These are phyloP conservation scores for Chamaetylas fuelleborni DNA, from an alignment of 2,113 vertebrate genomes.

Conservation along the genomic window DNA sequence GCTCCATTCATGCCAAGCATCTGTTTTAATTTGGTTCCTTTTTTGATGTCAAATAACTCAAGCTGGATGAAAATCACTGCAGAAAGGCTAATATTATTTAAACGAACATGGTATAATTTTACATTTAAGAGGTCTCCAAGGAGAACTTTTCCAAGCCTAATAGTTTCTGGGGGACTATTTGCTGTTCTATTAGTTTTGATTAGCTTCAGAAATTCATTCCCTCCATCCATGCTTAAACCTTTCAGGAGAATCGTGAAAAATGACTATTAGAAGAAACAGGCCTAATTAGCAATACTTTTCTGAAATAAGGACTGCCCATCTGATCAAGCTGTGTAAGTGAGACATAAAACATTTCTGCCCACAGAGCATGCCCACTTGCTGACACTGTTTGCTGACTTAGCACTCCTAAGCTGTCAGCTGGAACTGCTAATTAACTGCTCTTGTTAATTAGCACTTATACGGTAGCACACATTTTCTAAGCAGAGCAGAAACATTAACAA, in stretches of 20 bases:
- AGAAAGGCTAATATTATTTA: not conserved
- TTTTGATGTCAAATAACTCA: conserved; percentile 29
- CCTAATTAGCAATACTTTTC: not conserved
- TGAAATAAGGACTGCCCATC: not conserved
- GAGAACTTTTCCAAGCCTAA: not conserved
- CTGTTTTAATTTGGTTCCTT: conserved; percentile 50
- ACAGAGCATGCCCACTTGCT: not conserved
- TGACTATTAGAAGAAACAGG: not conserved
- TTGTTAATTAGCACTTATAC: not conserved
- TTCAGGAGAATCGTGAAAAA: not conserved
- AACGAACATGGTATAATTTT: conserved; percentile 1
- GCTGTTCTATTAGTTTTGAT: conserved; percentile 6
- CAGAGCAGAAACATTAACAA: not conserved
- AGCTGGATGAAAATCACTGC: not conserved
- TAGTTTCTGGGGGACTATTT: conserved; percentile 1
- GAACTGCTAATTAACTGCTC: not conserved
- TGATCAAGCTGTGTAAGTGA: not conserved
- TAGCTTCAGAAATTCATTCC: not conserved
- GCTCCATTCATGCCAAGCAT: conserved; percentile 26
- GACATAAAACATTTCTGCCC: not conserved
- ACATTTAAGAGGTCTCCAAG: not conserved
- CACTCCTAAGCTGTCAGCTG: not conserved
- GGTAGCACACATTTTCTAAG: not conserved
- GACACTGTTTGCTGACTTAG: not conserved
- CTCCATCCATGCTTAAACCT: not conserved